These are phyloP conservation scores for Mus caroli DNA, from an alignment of 2,797 vertebrate genomes.

Conservation along the genomic window DNA sequence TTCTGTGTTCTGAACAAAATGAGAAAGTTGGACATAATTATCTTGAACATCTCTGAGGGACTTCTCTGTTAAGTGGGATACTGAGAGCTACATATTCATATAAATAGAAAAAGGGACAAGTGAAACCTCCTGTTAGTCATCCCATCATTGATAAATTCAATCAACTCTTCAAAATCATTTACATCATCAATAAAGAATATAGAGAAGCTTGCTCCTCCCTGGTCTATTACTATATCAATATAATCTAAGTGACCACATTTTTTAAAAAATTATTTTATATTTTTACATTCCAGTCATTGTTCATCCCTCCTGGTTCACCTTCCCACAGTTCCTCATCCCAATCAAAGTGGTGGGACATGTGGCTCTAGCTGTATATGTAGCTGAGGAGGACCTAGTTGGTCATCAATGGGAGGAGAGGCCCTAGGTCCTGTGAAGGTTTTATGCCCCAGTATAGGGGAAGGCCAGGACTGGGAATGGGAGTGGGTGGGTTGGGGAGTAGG, in stretches of 20 bases:
- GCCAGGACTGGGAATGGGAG: too few relatives aligned
- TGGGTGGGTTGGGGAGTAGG: too few relatives aligned
- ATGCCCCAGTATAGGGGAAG: too few relatives aligned
- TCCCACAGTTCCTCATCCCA: background rate
- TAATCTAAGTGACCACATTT: background rate
- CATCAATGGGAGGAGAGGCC: too few relatives aligned
- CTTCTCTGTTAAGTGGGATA: background rate
- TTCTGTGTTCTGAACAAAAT: background rate
- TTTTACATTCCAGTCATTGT: background rate
- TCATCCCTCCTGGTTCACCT: fast-evolving
- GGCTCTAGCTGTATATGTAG: too few relatives aligned
- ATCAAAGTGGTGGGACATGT: too few relatives aligned
- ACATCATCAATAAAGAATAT: background rate
- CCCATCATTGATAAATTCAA: background rate
- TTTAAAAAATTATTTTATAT: background rate
- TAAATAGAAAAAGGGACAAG: background rate
- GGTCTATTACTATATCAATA: background rate
- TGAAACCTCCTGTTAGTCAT: background rate
- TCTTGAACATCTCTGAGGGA: background rate
- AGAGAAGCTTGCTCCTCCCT: background rate
- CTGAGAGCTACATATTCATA: background rate
- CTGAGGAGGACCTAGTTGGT: too few relatives aligned
- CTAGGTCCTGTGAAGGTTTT: too few relatives aligned
- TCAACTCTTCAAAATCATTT: background rate
- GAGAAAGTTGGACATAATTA: background rate